These are phyloP conservation scores for Notechis scutatus DNA, from an alignment of 2,113 vertebrate genomes.

Conservation along the genomic window DNA sequence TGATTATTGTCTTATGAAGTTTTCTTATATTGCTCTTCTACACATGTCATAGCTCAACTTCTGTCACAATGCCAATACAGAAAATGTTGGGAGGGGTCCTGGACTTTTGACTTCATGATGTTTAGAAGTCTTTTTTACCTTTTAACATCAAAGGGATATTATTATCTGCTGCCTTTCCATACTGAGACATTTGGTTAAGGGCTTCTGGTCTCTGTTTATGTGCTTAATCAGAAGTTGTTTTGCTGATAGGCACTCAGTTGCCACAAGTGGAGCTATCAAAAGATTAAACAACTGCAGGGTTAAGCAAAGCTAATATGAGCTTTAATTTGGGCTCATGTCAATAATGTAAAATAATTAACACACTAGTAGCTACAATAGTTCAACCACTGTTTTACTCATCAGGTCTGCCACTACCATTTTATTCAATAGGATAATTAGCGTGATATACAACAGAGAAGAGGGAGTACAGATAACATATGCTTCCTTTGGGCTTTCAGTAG, in stretches of 20 bases:
- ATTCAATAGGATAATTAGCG: not conserved
- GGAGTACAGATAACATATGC: not conserved
- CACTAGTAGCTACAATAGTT: not conserved
- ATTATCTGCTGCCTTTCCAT: not conserved
- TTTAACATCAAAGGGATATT: not conserved
- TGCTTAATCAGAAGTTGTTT: not conserved
- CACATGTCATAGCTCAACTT: not conserved
- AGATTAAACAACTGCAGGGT: not conserved
- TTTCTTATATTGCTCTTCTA: conserved; percentile 21
- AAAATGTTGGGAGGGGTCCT: not conserved
- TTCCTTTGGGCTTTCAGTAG: not conserved
- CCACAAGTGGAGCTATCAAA: not conserved
- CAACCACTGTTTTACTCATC: not conserved
- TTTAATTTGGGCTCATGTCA: not conserved
- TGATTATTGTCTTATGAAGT: conserved; percentile 32
- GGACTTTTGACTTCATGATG: not conserved
- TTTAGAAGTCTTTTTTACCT: not conserved
- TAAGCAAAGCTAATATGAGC: not conserved
- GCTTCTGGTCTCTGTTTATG: not conserved
- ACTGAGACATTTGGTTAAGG: not conserved
- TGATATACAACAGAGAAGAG: not conserved
- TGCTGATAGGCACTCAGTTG: not conserved
- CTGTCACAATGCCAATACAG: conserved; percentile 1
- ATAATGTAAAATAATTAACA: not conserved
- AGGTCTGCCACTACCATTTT: not conserved